A percentile compares a stretch with the other conserved stretches of the same genome.
These are phyloP conservation scores for Bombycilla garrulus DNA, from an alignment of 2,113 vertebrate genomes.

Conservation along the genomic window DNA sequence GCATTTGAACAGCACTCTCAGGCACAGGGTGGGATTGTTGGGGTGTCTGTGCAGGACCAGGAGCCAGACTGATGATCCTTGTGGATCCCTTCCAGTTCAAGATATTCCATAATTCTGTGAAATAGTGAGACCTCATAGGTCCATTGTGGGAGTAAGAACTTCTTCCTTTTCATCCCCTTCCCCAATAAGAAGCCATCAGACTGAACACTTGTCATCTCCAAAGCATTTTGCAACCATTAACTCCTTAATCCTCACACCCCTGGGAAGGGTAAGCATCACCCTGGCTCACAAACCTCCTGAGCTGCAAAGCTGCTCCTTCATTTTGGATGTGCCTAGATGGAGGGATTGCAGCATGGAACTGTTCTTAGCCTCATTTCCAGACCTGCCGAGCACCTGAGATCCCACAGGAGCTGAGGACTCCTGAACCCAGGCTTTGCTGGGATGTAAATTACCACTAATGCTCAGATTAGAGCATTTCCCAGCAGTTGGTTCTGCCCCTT, in stretches of 20 bases:
- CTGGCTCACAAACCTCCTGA: neutral
- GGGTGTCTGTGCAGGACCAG: neutral
- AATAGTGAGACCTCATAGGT: accelerated
- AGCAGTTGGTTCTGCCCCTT: neutral
- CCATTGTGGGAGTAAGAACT: neutral
- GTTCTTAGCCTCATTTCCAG: neutral
- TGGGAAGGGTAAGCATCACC: neutral
- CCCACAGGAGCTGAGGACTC: neutral
- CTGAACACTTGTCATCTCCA: neutral
- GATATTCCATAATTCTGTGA: neutral
- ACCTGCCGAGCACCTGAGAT: neutral
- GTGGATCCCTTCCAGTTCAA: neutral
- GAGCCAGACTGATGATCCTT: neutral
- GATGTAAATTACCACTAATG: neutral
- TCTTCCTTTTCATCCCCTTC: neutral
- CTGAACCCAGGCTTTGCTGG: neutral
- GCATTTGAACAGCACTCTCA: neutral
- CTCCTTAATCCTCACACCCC: neutral
- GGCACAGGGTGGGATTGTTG: neutral
- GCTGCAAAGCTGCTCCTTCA: neutral
- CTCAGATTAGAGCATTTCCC: neutral
- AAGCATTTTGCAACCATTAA: neutral
- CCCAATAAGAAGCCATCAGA: neutral
- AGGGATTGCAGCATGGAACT: accelerated
- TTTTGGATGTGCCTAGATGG: neutral